Conservation (phyloP, 2,888 invertebrate genomes). For the Ligdia adustata region DNA sequence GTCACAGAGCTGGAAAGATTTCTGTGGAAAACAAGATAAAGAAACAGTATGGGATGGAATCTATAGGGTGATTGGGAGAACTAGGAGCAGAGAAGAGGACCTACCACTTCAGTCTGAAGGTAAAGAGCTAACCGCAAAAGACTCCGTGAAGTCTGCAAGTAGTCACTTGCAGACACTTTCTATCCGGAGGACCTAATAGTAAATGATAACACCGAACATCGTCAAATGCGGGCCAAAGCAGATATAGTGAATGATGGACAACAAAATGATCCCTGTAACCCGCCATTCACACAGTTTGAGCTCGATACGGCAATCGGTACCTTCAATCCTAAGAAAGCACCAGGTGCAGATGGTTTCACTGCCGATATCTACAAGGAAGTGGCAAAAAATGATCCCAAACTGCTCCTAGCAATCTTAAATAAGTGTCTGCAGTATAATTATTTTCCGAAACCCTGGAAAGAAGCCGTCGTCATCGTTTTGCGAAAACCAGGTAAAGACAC, state of each 20-base stretch:
- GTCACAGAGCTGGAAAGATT: no score
- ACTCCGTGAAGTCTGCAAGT: not conserved
- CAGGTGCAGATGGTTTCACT: no score
- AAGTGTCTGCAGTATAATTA: not conserved
- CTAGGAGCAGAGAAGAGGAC: no score
- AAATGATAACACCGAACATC: not conserved
- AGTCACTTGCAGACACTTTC: not conserved
- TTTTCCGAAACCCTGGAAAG: not conserved
- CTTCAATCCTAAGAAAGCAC: not conserved
- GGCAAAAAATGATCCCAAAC: not conserved
- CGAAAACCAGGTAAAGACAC: constrained; percentile 1
- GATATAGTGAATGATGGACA: not conserved
- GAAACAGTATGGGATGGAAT: no score
- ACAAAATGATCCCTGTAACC: not conserved
- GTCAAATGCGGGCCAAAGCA: not conserved
- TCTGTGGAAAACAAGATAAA: no score
- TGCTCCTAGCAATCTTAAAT: not conserved
- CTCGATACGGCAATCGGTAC: no score
- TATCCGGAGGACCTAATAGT: not conserved
- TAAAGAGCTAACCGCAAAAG: no score
- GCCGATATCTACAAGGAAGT: not conserved
- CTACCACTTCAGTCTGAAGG: no score
- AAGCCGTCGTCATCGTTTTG: not conserved
- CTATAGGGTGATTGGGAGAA: no score
- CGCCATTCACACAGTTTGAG: no score